Percentiles rank a stretch among this genome's conserved stretches.
These are phyloP conservation scores for Gymnoscopelus microlampas DNA, from an alignment of 2,797 vertebrate genomes.

Conservation along the genomic window DNA sequence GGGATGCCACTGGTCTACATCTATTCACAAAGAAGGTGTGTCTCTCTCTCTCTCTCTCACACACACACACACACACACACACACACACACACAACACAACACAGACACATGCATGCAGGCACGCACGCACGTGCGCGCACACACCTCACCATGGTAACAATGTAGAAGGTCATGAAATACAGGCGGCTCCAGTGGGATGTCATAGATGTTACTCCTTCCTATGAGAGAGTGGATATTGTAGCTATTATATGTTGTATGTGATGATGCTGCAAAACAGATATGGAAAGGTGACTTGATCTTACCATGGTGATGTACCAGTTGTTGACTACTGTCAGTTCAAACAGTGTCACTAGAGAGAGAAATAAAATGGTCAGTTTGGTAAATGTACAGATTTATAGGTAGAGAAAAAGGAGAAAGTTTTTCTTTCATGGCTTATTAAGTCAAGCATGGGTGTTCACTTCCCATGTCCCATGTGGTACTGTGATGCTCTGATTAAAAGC, in stretches of 20 bases:
- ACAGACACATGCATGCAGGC: slow-evolving; percentile 1
- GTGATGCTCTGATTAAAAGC: not conserved
- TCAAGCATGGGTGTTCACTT: not conserved
- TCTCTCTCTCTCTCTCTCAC: no score
- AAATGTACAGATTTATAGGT: not conserved
- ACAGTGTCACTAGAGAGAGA: slow-evolving; percentile 89
- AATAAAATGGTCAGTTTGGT: not conserved
- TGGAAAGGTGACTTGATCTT: slow-evolving; percentile 43
- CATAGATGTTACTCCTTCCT: slow-evolving; percentile 97
- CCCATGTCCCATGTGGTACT: not conserved
- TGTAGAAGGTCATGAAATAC: slow-evolving; percentile 99
- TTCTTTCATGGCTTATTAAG: not conserved
- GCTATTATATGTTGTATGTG: not conserved
- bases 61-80: no score
- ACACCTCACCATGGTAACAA: slow-evolving; percentile 94
- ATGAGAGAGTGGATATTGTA: slow-evolving; percentile 31
- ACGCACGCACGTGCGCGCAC: not conserved
- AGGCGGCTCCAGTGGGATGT: slow-evolving; percentile 97
- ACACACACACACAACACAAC: no score
- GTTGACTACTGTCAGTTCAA: slow-evolving; percentile 97
- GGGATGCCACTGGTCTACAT: no score
- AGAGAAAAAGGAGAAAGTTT: not conserved
- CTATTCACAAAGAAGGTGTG: no score
- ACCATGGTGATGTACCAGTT: slow-evolving; percentile 99
- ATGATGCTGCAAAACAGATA: not conserved